Conservation (phyloP, 2,113 vertebrate species). For the Microcebus murinus region DNA sequence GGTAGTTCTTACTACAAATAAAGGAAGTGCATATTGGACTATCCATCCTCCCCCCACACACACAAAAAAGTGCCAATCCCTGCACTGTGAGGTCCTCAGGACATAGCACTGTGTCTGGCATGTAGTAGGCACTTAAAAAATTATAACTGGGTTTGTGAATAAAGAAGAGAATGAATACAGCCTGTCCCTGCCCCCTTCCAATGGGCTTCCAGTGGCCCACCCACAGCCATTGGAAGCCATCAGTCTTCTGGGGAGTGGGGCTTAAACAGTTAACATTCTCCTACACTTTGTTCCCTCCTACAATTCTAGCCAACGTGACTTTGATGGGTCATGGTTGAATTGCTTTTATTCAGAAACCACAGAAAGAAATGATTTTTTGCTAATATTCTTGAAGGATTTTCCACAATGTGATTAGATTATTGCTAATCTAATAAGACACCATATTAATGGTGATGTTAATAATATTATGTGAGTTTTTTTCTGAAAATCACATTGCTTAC, state of each 20-base stretch:
- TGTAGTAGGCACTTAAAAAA: slow-evolving; percentile 18
- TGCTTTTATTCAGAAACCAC: slow-evolving; percentile 62
- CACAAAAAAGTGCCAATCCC: neutral
- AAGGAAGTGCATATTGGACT: neutral
- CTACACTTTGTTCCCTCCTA: neutral
- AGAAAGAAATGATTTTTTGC: slow-evolving; percentile 60
- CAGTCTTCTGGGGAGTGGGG: neutral
- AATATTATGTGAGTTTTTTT: slow-evolving; percentile 45
- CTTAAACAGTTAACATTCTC: neutral
- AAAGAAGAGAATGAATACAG: neutral
- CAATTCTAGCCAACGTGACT: neutral
- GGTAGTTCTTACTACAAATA: neutral
- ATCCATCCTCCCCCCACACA: rapidly evolving
- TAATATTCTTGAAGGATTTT: slow-evolving; percentile 69
- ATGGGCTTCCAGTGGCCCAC: neutral
- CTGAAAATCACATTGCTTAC: slow-evolving; percentile 5
- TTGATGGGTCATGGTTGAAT: slow-evolving; percentile 50
- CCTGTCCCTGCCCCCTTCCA: neutral
- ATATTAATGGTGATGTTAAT: slow-evolving; percentile 59
- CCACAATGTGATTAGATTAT: slow-evolving; percentile 65
- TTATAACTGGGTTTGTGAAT: neutral
- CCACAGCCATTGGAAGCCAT: neutral
- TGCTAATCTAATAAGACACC: slow-evolving; percentile 65
- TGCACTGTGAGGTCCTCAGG: neutral
- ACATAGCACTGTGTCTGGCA: neutral